These are phyloP conservation scores for Cathartes aura DNA, from an alignment of 2,113 vertebrate species.

Conservation along the genomic window DNA sequence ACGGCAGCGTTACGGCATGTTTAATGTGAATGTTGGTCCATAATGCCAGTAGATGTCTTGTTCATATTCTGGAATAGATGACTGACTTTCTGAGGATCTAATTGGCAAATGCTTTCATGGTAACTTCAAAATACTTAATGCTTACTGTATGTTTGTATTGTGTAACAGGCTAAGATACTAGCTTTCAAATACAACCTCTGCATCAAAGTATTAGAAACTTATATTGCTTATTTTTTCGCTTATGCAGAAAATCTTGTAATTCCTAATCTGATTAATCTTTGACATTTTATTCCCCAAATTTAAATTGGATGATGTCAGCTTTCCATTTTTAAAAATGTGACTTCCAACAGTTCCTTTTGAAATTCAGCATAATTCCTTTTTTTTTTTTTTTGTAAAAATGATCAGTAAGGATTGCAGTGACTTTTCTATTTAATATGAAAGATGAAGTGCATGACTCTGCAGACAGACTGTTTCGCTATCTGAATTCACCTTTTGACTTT, in stretches of 20 bases:
- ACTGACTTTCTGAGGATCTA: neutral
- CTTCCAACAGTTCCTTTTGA: neutral
- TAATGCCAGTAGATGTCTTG: neutral
- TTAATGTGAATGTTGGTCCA: neutral
- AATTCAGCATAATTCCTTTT: neutral
- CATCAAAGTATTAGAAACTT: neutral
- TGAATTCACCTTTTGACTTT: neutral
- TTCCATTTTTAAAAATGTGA: neutral
- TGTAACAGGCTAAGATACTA: too few relatives aligned
- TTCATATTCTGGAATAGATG: neutral
- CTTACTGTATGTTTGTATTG: accelerated
- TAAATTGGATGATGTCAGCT: neutral
- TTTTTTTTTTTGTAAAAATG: neutral
- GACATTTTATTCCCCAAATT: neutral
- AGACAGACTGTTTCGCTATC: neutral
- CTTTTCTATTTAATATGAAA: neutral
- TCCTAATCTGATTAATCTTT: neutral
- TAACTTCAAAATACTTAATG: neutral
- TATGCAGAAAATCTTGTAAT: neutral
- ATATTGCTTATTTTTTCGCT: accelerated
- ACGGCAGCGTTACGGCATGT: neutral
- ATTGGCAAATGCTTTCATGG: neutral
- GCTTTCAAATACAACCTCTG: neutral
- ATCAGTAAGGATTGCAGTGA: neutral
- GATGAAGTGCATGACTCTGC: neutral